A percentile compares a stretch with the other conserved stretches of the same genome.
Conservation (phyloP, 2,113 vertebrate species). For the Dasyurus viverrinus region DNA sequence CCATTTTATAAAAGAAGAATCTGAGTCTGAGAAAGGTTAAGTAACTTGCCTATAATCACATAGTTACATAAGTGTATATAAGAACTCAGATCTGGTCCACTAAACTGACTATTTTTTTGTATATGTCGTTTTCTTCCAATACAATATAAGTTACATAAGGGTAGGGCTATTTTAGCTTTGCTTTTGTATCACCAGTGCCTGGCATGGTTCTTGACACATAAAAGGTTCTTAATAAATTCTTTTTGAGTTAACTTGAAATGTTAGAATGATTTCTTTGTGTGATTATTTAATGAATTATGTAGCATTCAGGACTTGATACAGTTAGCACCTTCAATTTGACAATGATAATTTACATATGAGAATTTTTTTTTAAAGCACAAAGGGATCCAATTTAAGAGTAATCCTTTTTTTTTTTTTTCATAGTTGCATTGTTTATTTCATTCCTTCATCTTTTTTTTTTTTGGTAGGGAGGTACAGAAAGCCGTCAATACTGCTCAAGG, state of each 20-base stretch:
- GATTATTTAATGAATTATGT: not conserved
- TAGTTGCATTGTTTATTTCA: not conserved
- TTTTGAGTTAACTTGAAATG: not conserved
- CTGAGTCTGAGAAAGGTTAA: too few species aligned
- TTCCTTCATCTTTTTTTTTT: not conserved
- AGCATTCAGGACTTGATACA: not conserved
- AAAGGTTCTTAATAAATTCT: not conserved
- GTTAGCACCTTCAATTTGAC: not conserved
- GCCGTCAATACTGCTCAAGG: constrained; percentile 96
- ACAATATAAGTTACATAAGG: not conserved
- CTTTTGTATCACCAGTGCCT: not conserved
- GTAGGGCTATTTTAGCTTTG: not conserved
- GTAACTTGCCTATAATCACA: not conserved
- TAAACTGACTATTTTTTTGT: not conserved
- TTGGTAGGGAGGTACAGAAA: constrained; percentile 95
- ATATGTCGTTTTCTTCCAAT: not conserved
- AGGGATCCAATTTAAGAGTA: constrained; percentile 12
- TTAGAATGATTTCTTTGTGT: not conserved
- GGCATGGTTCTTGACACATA: not conserved
- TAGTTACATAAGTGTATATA: not conserved
- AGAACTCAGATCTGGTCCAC: not conserved
- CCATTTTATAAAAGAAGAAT: too few species aligned
- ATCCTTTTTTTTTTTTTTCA: not conserved
- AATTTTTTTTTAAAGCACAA: constrained; percentile 30
- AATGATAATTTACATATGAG: not conserved